Evolutionary conservation across 2,888 invertebrate species (phyloP).

Genomic region (Lepeophtheirus nordmannii): DNA sequence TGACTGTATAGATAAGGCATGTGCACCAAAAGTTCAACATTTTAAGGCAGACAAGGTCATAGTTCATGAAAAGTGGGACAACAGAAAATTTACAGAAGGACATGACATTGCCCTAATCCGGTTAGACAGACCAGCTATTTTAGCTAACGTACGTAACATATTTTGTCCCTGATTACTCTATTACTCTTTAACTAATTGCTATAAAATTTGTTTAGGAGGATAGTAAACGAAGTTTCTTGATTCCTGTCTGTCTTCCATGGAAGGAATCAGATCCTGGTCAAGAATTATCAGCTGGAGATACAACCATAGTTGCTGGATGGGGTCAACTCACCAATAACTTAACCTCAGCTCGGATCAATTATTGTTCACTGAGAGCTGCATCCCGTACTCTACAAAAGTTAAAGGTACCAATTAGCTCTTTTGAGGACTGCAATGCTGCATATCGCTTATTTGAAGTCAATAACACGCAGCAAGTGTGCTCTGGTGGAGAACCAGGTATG

Average conservation of each 20-base stretch:
- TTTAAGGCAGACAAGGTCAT: not conserved
- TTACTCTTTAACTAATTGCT: no score
- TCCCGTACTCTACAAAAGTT: not conserved
- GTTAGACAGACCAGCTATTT: constrained; percentile 6
- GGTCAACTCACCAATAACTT: not conserved
- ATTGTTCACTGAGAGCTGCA: not conserved
- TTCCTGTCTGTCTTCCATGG: not conserved
- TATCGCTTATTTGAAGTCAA: constrained; percentile 1
- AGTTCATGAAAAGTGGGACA: not conserved
- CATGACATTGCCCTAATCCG: constrained; percentile 13
- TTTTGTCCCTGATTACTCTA: no score
- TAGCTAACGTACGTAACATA: not conserved
- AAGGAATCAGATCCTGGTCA: not conserved
- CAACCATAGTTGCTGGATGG: constrained; percentile 1
- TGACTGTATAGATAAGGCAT: not conserved
- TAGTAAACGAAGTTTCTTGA: not conserved
- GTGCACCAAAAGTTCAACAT: not conserved
- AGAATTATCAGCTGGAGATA: not conserved
- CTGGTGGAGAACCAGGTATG: not conserved
- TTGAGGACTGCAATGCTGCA: not conserved
- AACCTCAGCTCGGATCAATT: not conserved
- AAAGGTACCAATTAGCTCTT: not conserved
- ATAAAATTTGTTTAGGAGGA: not conserved
- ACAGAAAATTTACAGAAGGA: not conserved
- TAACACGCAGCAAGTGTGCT: not conserved